These are phyloP conservation scores for Mormyrus hasselquistii DNA, from an alignment of 2,797 vertebrate species.

Conservation along the genomic window DNA sequence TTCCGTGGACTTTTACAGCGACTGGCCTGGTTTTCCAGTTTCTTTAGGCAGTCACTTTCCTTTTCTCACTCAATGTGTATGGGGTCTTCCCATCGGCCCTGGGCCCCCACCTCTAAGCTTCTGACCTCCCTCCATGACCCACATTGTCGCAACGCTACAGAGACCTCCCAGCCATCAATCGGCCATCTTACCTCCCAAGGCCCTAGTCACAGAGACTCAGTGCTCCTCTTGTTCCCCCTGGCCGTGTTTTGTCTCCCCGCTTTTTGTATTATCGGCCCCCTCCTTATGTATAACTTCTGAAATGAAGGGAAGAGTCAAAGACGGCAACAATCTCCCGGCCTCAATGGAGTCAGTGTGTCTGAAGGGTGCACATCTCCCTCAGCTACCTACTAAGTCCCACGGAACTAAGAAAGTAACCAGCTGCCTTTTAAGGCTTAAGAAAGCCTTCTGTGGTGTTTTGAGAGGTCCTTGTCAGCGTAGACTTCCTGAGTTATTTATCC, in stretches of 20 bases:
- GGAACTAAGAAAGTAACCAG: background rate
- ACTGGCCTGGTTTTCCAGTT: background rate
- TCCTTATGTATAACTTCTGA: background rate
- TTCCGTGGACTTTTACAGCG: background rate
- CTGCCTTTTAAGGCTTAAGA: background rate
- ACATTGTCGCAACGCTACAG: background rate
- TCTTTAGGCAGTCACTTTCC: slow-evolving; percentile 22
- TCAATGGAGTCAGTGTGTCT: background rate
- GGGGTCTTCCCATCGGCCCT: background rate
- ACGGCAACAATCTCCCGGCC: background rate
- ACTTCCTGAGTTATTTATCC: background rate
- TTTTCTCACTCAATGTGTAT: slow-evolving; percentile 19
- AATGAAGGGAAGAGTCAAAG: background rate
- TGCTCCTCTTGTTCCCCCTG: background rate
- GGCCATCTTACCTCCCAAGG: background rate
- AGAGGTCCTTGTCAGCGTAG: background rate
- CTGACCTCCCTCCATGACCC: background rate
- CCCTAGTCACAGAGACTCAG: background rate
- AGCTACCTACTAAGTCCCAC: background rate
- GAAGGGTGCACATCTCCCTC: background rate
- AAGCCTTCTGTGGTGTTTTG: background rate
- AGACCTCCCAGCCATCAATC: slow-evolving; percentile 18
- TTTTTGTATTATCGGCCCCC: background rate
- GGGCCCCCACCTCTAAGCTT: background rate
- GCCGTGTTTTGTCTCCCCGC: background rate